These are phyloP conservation scores for Drosophila flavopinicola DNA, from an alignment of 2,888 invertebrate genomes.

Conservation along the genomic window DNA sequence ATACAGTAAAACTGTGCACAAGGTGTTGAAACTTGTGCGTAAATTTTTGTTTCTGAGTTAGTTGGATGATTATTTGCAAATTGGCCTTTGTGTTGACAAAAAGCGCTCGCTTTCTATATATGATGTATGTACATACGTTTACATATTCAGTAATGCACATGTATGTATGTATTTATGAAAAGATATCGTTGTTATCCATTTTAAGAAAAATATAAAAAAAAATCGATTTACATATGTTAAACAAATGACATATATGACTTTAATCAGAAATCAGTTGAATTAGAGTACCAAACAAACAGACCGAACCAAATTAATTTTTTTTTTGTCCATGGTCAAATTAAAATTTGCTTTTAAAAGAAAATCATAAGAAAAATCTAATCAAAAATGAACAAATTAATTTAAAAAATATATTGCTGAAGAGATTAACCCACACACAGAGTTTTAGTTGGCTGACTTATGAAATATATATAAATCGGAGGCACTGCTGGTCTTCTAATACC, in stretches of 20 bases:
- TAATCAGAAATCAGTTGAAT: conserved; percentile 78
- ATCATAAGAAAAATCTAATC: conserved; percentile 19
- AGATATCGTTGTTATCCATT: conserved; percentile 63
- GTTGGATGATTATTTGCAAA: conserved; percentile 85
- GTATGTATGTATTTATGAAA: conserved; percentile 27
- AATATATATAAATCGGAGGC: conserved; percentile 57
- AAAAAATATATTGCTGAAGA: conserved; percentile 72
- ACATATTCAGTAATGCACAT: conserved; percentile 14
- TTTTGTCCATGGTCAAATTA: conserved; percentile 54
- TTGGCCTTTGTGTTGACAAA: conserved; percentile 85
- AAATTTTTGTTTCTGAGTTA: conserved; percentile 83
- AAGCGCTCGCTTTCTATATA: conserved; percentile 83
- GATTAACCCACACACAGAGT: conserved; percentile 81
- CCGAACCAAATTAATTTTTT: conserved; percentile 34
- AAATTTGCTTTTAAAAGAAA: conserved; percentile 24
- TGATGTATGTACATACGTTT: conserved; percentile 28
- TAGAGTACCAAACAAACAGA: conserved; percentile 47
- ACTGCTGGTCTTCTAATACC: conserved; percentile 39
- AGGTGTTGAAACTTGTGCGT: conserved; percentile 67
- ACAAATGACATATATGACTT: conserved; percentile 58
- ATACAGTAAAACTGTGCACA: conserved; percentile 27
- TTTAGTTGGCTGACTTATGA: conserved; percentile 72
- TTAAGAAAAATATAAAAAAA: conserved; percentile 54
- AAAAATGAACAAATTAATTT: conserved; percentile 4
- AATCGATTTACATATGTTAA: conserved; percentile 31